phyloP scores from a whole-genome alignment of 1,140 invertebrate genomes.

The Drosophila tani region DNA sequence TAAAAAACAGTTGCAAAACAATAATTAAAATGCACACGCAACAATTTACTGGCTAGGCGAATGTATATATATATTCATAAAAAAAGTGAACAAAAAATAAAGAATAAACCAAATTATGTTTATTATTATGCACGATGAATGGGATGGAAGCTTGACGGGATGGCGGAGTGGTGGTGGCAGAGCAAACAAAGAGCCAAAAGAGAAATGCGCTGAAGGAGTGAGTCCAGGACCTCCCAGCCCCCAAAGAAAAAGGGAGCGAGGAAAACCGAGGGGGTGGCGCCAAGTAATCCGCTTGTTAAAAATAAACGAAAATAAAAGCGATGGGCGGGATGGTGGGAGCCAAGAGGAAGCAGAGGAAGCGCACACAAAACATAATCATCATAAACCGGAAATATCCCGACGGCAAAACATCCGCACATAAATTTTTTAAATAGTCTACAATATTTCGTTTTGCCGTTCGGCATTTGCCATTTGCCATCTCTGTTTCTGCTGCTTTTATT shows the following conservation, averaged over 20 bases:
- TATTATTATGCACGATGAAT: slow-evolving; percentile 76
- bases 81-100: slow-evolving; percentile 64
- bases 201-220: slow-evolving; percentile 30
- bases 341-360: slow-evolving; percentile 29
- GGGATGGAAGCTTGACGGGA: slow-evolving; percentile 44
- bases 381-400: slow-evolving; percentile 84
- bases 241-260: slow-evolving; percentile 28
- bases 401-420: slow-evolving; percentile 84
- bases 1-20: slow-evolving; percentile 64
- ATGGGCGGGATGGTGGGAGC: slow-evolving; percentile 1
- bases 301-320: slow-evolving; percentile 79
- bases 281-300: slow-evolving; percentile 82
- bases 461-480: slow-evolving; percentile 65
- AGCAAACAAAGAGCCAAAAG: slow-evolving; percentile 44
- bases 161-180: slow-evolving; percentile 20
- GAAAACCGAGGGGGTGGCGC: slow-evolving; percentile 30
- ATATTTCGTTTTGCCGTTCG: slow-evolving; percentile 77
- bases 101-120: slow-evolving; percentile 74
- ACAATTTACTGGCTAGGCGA: slow-evolving; percentile 51
- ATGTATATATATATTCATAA: slow-evolving; percentile 42
- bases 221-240: background rate
- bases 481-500: slow-evolving; percentile 36
- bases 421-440: slow-evolving; percentile 84
- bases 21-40: slow-evolving; percentile 73
- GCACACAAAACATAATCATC: slow-evolving; percentile 81